phyloP scores from a whole-genome alignment of 2,888 invertebrate genomes.

The Pyrocoelia pectoralis region DNA sequence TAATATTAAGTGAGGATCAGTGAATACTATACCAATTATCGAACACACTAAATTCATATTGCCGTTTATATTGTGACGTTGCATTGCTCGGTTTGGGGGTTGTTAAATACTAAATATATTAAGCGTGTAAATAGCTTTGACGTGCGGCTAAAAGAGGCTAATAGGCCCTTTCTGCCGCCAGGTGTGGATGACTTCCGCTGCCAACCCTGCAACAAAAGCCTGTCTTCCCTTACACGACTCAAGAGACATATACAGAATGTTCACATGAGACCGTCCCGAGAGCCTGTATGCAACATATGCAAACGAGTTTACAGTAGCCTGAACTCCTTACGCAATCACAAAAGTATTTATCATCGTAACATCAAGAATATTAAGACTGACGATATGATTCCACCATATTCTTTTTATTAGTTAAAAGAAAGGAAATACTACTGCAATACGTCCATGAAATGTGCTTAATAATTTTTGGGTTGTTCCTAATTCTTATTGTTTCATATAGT shows the following conservation, averaged over 20 bases:
- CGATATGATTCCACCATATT: constrained; percentile 56
- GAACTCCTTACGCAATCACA: constrained; percentile 90
- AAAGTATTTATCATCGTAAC: constrained; percentile 90
- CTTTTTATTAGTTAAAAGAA: constrained; percentile 55
- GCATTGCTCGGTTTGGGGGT: constrained; percentile 12
- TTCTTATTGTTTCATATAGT: constrained; percentile 26
- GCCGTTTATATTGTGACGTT: constrained; percentile 11
- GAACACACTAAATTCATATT: constrained; percentile 10
- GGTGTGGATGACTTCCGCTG: constrained; percentile 89
- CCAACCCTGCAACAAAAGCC: constrained; percentile 91
- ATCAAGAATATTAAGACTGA: constrained; percentile 76
- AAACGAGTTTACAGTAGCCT: constrained; percentile 91
- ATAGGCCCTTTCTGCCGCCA: constrained; percentile 65
- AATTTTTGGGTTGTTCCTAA: constrained; percentile 30
- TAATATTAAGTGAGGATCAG: not conserved
- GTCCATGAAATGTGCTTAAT: constrained; percentile 35
- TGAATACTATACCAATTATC: not conserved
- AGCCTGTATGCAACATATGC: constrained; percentile 92
- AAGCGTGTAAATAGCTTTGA: constrained; percentile 45
- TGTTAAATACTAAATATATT: constrained; percentile 3
- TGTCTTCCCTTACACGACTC: constrained; percentile 85
- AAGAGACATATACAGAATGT: constrained; percentile 93
- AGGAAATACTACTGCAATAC: constrained; percentile 28
- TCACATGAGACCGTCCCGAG: constrained; percentile 88
- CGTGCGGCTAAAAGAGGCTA: constrained; percentile 50